Evolutionary conservation across 2,888 invertebrate species (phyloP), one percentile per base, ranked within the genome.

Genomic region (Elgonia sp.): DNA sequence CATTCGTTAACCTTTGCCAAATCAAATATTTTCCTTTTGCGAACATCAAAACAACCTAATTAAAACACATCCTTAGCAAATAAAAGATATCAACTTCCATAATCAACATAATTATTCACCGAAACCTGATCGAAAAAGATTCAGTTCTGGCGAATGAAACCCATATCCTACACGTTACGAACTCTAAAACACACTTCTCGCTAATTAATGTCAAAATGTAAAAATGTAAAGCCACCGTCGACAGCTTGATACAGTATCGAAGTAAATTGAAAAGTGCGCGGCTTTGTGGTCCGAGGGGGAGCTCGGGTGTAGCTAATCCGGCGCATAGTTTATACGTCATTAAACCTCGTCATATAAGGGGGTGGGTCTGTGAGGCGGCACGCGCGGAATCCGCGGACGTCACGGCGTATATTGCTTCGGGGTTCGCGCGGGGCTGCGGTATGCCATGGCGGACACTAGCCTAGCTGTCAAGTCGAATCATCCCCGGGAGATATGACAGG

Each of bases 291-390:
- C 50, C 80, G 72, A 83, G 73, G 83, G 83, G 63, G 79, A 65
- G 87, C 88, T 88, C 86, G 62, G 84, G 79, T 90, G 90, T 90
- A 91, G 92, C 92, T 94, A 94, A 94, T 94, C 94, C 94, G 91
- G 89, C 93, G 94, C 94, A 94, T 94, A 94, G 94, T 94, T 94
- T 94, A 94, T 94, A 94, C 94, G 94, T 94, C 94, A 94, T 94
- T 94, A 94, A 94, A 94, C 94, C 92, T 70, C 87, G 88, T 89
- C 70, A 65, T 73, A 73, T 63, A 73, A 72, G 77, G 84, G 85
- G 87, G 63, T 21, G 76, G 79, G 16, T 67, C 20, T 60, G 55
- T 37, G 53, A 75, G 69, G 90, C 89, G 92, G 93, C 92, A 92
- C 91, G 93, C 93, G 92, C 90, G 93, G 94, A 94, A 94, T 94